These are phyloP conservation scores for Clarias batrachus DNA, from an alignment of 2,113 vertebrate species.

Conservation along the genomic window DNA sequence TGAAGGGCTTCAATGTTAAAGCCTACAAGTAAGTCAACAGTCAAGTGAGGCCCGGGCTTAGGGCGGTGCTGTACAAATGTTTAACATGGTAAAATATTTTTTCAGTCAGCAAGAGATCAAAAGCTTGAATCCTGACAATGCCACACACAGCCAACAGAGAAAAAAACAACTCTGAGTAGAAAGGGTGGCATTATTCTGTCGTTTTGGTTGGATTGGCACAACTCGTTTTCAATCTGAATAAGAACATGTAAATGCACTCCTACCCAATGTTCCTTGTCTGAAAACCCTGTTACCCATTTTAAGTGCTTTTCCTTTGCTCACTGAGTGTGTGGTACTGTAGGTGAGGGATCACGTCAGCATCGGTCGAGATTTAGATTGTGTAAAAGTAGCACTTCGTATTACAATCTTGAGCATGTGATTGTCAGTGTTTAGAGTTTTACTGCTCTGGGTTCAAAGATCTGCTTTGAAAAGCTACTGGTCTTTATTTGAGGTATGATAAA, in stretches of 20 bases:
- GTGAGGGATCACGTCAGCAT: too few relatives aligned
- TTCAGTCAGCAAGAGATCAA: not conserved
- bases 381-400: not conserved
- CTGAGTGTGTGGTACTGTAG: not conserved
- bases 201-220: not conserved
- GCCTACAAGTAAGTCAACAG: constrained; percentile 85
- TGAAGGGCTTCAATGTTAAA: constrained; percentile 83
- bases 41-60: not conserved
- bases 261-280: not conserved
- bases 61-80: not conserved
- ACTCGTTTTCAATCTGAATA: not conserved
- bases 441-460: not conserved
- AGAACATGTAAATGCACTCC: not conserved
- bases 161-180: not conserved
- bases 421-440: not conserved
- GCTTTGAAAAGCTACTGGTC: not conserved
- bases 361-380: too few relatives aligned
- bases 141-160: not conserved
- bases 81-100: not conserved
- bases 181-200: not conserved
- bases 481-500: not conserved
- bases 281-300: not conserved
- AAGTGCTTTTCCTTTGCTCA: not conserved
- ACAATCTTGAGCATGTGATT: not conserved
- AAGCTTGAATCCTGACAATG: not conserved